Evolutionary conservation across 2,113 vertebrate species (phyloP), one percentile per base, ranked within the genome.

Genomic region (Chaenogobius annularis): DNA sequence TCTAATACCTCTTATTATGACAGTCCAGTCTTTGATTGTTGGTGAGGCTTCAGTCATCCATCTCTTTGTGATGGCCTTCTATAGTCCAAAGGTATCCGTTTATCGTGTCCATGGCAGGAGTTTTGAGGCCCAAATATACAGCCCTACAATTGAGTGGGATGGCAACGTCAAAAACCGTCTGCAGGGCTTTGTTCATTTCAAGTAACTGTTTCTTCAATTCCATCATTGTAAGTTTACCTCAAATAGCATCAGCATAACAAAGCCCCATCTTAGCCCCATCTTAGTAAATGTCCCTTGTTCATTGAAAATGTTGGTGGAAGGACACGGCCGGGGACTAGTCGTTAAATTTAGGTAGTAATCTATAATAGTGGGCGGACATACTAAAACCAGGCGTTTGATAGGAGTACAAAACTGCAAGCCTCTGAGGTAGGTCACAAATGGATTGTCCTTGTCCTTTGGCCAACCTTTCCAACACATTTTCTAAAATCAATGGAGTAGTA

Each of bases 341-440:
- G 19, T 61, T 61, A 61, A 61, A 19, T 61, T 63, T 63, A 40
- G 61, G 61, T 43, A 40, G 10, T 40, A 63, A 63, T 63, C 61
- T 63, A 20, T 63, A 63, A 63, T n/a, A 63, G 19, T 63, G 61
- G 61, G 35, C 7, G 35, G 61, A 40, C 35, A 37, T 63, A 40
- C 31, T 63, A 63, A 63, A 40, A 40, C 35, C 19, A 40, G 35
- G 35, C 61, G 35, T 63, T 63, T 63, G 31, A 43, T n/a, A 63
- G 61, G 61, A 40, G 40, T 40, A 63, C 61, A 63, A 63, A 63
- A 37, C 61, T 43, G 35, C 31, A 63, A 63, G 35, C 61, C 61
- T 35, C 15, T 40, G 31, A 17, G 61, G 61, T 63, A 3, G 31
- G 61, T 37, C 61, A 40, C 8, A 40, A 63, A 63, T 40, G 35